A percentile compares a stretch with the other conserved stretches of the same genome.
Evolutionary conservation across 1,140 invertebrate species (phyloP).

Genomic region (Euura lappo): DNA sequence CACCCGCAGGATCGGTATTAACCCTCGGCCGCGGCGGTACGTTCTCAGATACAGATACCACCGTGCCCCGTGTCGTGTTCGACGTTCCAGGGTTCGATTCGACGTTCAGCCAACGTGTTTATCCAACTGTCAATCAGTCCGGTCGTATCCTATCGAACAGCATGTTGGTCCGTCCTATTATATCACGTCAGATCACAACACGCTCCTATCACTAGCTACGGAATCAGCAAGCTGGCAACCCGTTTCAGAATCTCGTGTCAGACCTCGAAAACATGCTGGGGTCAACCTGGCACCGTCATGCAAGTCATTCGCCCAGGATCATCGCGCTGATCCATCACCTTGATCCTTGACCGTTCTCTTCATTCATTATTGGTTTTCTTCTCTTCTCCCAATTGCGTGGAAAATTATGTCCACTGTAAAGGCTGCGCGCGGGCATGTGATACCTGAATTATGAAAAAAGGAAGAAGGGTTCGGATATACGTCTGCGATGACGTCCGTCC

Average conservation of each 20-base stretch:
- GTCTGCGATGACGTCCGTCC: no score
- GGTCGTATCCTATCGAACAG: not conserved
- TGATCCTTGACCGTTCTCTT: no score
- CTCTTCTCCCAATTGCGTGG: no score
- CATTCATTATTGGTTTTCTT: no score
- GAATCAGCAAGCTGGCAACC: not conserved
- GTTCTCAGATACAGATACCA: not conserved
- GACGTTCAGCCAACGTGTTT: conserved; percentile 35
- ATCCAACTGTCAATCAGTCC: conserved; percentile 43
- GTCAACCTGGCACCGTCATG: not conserved
- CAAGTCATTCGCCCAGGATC: not conserved
- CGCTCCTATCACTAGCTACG: not conserved
- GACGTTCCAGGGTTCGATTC: not conserved
- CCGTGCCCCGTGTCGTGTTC: not conserved
- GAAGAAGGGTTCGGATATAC: no score
- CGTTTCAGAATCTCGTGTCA: not conserved
- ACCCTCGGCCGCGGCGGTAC: not conserved
- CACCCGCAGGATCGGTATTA: not conserved
- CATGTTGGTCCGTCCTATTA: not conserved
- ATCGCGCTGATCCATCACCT: no score
- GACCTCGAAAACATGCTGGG: not conserved
- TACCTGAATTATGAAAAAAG: no score
- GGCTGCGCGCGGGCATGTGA: no score
- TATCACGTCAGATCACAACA: not conserved
- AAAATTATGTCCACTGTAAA: no score